Conservation (phyloP, 2,113 vertebrate species). For the Plestiodon gilberti region DNA sequence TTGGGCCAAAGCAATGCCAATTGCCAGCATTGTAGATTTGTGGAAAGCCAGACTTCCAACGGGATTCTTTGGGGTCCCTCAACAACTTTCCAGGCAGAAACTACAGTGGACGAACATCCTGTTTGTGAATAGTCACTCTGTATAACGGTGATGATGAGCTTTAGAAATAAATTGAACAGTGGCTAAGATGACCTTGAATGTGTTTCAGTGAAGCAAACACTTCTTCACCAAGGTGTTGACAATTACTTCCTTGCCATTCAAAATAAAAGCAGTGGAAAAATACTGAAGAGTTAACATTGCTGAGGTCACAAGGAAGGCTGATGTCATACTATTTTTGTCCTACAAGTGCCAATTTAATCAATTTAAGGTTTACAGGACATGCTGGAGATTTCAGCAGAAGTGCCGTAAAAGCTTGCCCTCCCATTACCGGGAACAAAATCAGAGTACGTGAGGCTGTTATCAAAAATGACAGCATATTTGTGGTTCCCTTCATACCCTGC, state of each 20-base stretch:
- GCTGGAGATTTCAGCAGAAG: background rate
- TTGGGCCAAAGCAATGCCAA: background rate
- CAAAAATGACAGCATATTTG: conserved; percentile 11
- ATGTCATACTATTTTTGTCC: background rate
- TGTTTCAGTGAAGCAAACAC: rapidly evolving
- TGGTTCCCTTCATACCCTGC: background rate
- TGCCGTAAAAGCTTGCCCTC: background rate
- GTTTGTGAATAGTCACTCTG: rapidly evolving
- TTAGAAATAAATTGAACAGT: rapidly evolving
- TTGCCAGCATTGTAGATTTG: background rate
- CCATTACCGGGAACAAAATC: background rate
- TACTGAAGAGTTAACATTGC: background rate
- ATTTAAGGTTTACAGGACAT: background rate
- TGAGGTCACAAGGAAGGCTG: background rate
- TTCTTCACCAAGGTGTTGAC: rapidly evolving
- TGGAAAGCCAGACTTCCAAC: no score
- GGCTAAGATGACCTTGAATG: rapidly evolving
- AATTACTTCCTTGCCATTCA: background rate
- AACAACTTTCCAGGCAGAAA: rapidly evolving
- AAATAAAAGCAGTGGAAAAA: background rate
- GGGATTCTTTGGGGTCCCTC: background rate
- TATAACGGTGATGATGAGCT: rapidly evolving
- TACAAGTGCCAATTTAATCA: background rate
- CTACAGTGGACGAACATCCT: rapidly evolving
- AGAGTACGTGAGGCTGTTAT: background rate